Base-by-base conservation (phyloP, 2,888 invertebrate genomes). In the Acrobasis suavella region DNA sequence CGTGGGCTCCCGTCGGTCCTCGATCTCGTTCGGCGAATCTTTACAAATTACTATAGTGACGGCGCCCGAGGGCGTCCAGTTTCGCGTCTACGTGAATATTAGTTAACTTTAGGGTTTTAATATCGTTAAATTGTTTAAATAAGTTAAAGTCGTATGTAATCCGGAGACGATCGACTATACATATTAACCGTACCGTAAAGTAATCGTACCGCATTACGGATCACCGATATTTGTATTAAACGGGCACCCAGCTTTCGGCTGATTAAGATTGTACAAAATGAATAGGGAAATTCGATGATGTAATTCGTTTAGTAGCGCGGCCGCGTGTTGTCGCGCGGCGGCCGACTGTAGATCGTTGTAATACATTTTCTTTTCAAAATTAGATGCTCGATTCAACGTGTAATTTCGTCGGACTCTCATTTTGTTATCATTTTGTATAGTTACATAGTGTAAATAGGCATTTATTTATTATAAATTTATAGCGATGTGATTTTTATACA, bases 371-470 rank as follows among this genome's bases (percentile, higher is more conserved):
- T 81, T 89, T 90, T 82, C 74, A 69, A 70, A 82, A 85, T 85
- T 91, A 91, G 91, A 87, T 80, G 90, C 91, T 89, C 87, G 85
- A 86, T 85, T 86, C 85, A 87, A 85, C 84, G 82, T 89, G 90
- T 91, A 86, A 88, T 88, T 89, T 91, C 76, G 87, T 86, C 88
- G 88, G 89, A 87, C 89, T 90, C 89, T 90, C 90, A 86, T 91
- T 91, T 91, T 91, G 91, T 92, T 90, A 89, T 90, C 90, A 87
- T 91, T 91, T 91, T 91, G 91, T 92, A 92, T 92, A 91, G 91
- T 87, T 87, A 89, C 89, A 89, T 92, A 92, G 91, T 91, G 91
- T 92, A 91, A 91, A 92, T 92, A 92, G 92, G 92, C 92, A 92
- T 92, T 92, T 92, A 92, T 91, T 91, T 92, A 92, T 92, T 91